Percentiles rank a stretch among this genome's conserved stretches.
These are phyloP conservation scores for Romanomermis culicivorax DNA, from an alignment of 2,888 invertebrate species.

Conservation along the genomic window DNA sequence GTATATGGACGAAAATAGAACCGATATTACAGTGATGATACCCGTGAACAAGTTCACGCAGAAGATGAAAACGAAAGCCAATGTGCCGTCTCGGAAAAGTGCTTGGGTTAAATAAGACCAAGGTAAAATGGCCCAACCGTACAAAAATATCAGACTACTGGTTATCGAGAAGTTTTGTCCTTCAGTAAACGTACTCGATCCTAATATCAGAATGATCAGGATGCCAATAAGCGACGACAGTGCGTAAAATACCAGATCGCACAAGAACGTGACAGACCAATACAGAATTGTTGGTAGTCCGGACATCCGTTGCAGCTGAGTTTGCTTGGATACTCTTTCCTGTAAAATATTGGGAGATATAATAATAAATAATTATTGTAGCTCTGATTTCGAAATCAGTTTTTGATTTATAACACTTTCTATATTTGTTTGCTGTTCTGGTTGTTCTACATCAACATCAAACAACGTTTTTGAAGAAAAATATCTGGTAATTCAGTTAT, in stretches of 20 bases:
- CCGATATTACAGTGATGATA: constrained; percentile 12
- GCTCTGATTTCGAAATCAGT: not conserved
- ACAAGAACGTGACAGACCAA: constrained; percentile 47
- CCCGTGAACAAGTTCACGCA: constrained; percentile 30
- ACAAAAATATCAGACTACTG: constrained; percentile 31
- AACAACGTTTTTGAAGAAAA: too few species aligned
- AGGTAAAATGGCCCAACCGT: constrained; percentile 27
- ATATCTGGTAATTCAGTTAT: too few species aligned
- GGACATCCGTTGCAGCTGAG: constrained; percentile 21
- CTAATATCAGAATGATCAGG: constrained; percentile 18
- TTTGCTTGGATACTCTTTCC: not conserved
- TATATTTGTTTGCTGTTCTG: too few species aligned
- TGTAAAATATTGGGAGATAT: not conserved
- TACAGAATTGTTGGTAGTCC: constrained; percentile 50
- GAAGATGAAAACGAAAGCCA: constrained; percentile 31
- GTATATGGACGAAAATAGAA: not conserved
- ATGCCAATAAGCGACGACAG: constrained; percentile 37
- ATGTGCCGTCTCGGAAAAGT: not conserved
- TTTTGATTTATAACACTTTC: constrained; percentile 15
- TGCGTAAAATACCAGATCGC: constrained; percentile 50
- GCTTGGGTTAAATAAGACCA: constrained; percentile 17
- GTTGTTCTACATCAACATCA: too few species aligned
- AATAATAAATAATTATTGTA: not conserved
- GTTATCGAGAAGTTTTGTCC: constrained; percentile 21
- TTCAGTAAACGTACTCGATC: constrained; percentile 31